These are phyloP conservation scores for Neoniphon sammara DNA, from an alignment of 2,797 vertebrate genomes.

Conservation along the genomic window DNA sequence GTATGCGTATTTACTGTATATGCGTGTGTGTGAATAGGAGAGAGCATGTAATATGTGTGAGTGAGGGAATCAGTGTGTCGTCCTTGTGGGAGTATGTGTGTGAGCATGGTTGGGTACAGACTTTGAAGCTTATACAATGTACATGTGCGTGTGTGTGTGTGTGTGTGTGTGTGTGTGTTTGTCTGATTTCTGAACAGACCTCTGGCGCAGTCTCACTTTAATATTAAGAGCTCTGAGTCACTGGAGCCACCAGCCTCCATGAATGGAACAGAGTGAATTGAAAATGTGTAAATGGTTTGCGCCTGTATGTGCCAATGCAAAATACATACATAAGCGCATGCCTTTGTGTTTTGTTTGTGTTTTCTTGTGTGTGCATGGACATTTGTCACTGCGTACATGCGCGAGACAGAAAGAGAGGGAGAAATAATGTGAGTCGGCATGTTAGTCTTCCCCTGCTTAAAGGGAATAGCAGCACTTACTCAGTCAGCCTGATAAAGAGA, in stretches of 20 bases:
- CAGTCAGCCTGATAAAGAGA: slow-evolving; percentile 68
- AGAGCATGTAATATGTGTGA: slow-evolving; percentile 12
- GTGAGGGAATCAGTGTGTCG: slow-evolving; percentile 7
- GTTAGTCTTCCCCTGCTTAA: slow-evolving; percentile 58
- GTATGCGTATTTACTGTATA: slow-evolving; percentile 18
- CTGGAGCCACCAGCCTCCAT: slow-evolving; percentile 19
- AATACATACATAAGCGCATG: not conserved
- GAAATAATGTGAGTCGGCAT: slow-evolving; percentile 20
- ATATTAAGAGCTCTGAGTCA: slow-evolving; percentile 38
- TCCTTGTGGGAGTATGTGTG: slow-evolving; percentile 43
- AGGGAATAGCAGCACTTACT: slow-evolving; percentile 58
- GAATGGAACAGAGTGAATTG: slow-evolving; percentile 35
- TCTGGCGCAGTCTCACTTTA: slow-evolving; percentile 41
- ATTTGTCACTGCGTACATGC: slow-evolving; percentile 30
- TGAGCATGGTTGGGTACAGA: slow-evolving; percentile 27
- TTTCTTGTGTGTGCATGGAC: slow-evolving; percentile 15
- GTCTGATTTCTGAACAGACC: slow-evolving; percentile 36
- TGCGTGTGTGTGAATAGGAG: slow-evolving; percentile 14
- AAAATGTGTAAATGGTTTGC: slow-evolving; percentile 9
- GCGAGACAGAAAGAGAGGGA: slow-evolving; percentile 1
- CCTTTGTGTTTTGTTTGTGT: not conserved
- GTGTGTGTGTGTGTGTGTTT: slow-evolving; percentile 16
- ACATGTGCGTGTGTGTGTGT: slow-evolving; percentile 25
- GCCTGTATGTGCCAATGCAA: slow-evolving; percentile 3
- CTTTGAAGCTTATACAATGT: slow-evolving; percentile 37